phyloP scores from a whole-genome alignment of 2,797 vertebrate species.

The Lepidocolaptes lacrymiger region DNA sequence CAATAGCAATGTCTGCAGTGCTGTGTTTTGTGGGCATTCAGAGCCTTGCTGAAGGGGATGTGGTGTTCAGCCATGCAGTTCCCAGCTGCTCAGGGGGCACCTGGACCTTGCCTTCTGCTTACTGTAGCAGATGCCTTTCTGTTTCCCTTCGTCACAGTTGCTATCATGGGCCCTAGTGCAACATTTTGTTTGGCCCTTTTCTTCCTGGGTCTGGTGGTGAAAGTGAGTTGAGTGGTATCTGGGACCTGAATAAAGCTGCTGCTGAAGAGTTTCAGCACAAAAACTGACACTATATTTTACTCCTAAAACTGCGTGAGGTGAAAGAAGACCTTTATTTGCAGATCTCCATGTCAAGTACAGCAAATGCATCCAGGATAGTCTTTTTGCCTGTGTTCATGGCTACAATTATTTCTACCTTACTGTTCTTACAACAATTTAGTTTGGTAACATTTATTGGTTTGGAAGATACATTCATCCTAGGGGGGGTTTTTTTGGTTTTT shows the following conservation, averaged over 20 bases:
- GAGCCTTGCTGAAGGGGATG: background rate
- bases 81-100: background rate
- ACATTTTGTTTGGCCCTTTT: background rate
- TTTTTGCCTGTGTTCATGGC: background rate
- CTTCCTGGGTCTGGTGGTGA: background rate
- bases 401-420: background rate
- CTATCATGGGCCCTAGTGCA: accelerated
- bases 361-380: background rate
- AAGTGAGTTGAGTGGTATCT: background rate
- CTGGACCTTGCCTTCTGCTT: background rate
- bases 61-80: background rate
- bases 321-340: background rate
- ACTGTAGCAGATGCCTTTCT: background rate
- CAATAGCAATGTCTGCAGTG: accelerated
- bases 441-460: slow-evolving; percentile 38
- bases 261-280: background rate
- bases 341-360: background rate
- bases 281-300: background rate
- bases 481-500: background rate
- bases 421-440: background rate
- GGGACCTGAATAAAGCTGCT: background rate
- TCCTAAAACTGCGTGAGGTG: accelerated
- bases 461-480: slow-evolving; percentile 23
- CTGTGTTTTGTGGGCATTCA: background rate
- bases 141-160: background rate